Evolutionary conservation across 2,113 vertebrate species (phyloP).

Genomic region (Corynorhinus townsendii): DNA sequence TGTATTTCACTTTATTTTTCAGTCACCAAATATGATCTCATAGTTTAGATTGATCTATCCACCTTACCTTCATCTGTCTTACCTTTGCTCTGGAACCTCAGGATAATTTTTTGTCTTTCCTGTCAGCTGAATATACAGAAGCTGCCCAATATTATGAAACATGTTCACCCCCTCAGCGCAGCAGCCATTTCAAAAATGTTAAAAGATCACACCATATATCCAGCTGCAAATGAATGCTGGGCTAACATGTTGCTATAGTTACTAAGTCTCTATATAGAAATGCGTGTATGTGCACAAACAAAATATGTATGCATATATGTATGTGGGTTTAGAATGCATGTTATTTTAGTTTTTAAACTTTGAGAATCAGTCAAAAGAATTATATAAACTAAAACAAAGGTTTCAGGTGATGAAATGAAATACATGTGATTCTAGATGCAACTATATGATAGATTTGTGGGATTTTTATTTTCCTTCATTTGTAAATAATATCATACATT

Average conservation of each 20-base stretch:
- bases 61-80: conserved; percentile 61
- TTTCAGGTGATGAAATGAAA: background rate
- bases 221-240: conserved; percentile 16
- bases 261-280: conserved; percentile 32
- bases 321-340: background rate
- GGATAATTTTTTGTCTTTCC: conserved; percentile 38
- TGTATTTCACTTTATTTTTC: conserved; percentile 40
- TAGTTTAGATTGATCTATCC: conserved; percentile 41
- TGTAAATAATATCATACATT: background rate
- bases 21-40: conserved; percentile 40
- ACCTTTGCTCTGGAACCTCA: conserved; percentile 40
- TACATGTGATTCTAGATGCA: background rate
- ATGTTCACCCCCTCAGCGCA: conserved; percentile 16
- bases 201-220: conserved; percentile 31
- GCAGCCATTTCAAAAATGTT: conserved; percentile 35
- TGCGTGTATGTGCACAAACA: background rate
- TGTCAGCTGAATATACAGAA: conserved; percentile 50
- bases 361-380: background rate
- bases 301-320: background rate
- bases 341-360: background rate
- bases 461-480: background rate
- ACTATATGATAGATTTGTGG: background rate
- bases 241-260: background rate
- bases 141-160: conserved; percentile 48
- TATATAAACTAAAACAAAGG: background rate